These are phyloP conservation scores for Mizuhopecten yessoensis DNA, from an alignment of 1,140 invertebrate species.

Conservation along the genomic window DNA sequence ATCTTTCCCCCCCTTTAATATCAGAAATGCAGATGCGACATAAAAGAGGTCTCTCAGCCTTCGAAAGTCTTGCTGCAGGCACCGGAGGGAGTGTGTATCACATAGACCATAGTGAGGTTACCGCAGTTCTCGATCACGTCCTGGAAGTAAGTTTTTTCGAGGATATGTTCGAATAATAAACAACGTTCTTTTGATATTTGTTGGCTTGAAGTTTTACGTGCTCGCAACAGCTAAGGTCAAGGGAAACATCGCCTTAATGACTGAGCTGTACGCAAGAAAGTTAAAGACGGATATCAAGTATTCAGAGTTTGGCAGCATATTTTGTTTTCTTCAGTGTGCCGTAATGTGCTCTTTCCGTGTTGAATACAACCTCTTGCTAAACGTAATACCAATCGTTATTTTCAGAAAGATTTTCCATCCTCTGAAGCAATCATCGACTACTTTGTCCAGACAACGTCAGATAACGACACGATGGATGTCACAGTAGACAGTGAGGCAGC, in stretches of 20 bases:
- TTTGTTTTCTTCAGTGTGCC: no score
- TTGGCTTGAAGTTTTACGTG: no score
- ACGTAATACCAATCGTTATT: not conserved
- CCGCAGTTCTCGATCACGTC: not conserved
- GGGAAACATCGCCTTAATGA: no score
- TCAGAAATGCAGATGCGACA: no score
- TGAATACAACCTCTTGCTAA: not conserved
- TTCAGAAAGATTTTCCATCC: not conserved
- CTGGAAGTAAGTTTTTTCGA: conserved; percentile 43
- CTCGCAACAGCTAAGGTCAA: no score
- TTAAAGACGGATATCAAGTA: no score
- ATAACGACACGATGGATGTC: not conserved
- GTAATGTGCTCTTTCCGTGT: no score
- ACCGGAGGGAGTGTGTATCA: conserved; percentile 53
- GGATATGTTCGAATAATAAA: no score
- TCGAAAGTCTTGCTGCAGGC: conserved; percentile 42
- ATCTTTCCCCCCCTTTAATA: no score
- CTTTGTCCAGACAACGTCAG: not conserved
- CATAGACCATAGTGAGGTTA: conserved; percentile 42
- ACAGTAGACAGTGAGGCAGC: not conserved
- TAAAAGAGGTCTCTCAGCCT: not conserved
- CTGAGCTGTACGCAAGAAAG: no score
- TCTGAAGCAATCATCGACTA: not conserved
- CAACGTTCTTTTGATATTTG: no score
- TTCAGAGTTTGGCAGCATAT: no score